Conservation (phyloP, 2,888 invertebrate species). For the Steinernema hermaphroditum region DNA sequence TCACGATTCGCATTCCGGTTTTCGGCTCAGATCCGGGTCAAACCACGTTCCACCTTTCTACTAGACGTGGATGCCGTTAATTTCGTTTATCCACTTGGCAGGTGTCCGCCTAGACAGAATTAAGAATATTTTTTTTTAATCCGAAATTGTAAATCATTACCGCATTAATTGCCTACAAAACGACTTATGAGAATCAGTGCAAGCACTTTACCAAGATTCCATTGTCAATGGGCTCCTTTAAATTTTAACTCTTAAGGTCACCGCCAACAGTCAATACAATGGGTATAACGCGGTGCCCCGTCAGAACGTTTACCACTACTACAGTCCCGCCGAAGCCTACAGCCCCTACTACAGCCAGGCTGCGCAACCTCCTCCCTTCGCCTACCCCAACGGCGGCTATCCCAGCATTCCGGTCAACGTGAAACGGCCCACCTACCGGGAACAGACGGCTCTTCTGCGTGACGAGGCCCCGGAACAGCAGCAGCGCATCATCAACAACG, state of each 20-base stretch:
- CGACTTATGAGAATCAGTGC: no score
- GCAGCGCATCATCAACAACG: slow-evolving; percentile 23
- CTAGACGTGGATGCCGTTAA: no score
- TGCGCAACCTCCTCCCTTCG: slow-evolving; percentile 5
- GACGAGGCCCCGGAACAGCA: background rate
- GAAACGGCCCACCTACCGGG: background rate
- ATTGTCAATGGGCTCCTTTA: background rate
- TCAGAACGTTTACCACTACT: background rate
- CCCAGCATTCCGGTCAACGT: slow-evolving; percentile 10
- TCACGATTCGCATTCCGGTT: no score
- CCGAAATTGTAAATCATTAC: no score
- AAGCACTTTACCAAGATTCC: no score
- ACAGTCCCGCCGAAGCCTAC: background rate
- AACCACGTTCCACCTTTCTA: no score
- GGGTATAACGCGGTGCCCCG: background rate
- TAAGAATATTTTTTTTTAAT: no score
- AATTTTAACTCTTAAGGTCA: background rate
- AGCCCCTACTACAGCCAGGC: slow-evolving; percentile 13
- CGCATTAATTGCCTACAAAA: no score
- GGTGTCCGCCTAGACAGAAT: no score
- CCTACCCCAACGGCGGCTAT: background rate
- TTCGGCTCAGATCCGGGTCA: no score
- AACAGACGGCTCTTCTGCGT: background rate
- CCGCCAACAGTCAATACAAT: background rate
- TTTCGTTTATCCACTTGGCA: no score